phyloP scores from a whole-genome alignment of 2,888 invertebrate species.

The Hecatera dysodea region DNA sequence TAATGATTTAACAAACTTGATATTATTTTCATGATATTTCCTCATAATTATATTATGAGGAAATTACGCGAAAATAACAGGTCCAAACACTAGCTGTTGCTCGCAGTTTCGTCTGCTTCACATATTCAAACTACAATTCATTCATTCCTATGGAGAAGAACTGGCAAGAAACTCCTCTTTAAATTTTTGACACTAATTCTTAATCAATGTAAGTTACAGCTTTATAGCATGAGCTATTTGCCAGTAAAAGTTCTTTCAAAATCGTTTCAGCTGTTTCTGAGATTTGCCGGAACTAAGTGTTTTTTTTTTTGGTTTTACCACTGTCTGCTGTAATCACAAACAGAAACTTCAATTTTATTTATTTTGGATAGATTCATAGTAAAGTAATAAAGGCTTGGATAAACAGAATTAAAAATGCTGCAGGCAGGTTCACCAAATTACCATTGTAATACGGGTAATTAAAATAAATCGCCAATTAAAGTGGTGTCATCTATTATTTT shows the following conservation, averaged over 20 bases:
- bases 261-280: no score
- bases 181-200: no score
- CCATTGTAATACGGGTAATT: slow-evolving; percentile 66
- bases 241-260: no score
- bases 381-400: slow-evolving; percentile 71
- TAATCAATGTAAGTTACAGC: no score
- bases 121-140: no score
- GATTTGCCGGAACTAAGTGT: no score
- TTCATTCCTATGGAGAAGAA: no score
- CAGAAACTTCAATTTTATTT: not conserved
- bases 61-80: no score
- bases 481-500: slow-evolving; percentile 66
- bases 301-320: no score
- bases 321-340: not conserved
- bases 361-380: slow-evolving; percentile 64
- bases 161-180: no score
- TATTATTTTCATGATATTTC: slow-evolving; percentile 49
- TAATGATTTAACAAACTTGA: slow-evolving; percentile 23
- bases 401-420: slow-evolving; percentile 78
- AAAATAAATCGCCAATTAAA: slow-evolving; percentile 73
- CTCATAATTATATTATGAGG: slow-evolving; percentile 74
- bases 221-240: no score
- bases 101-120: no score
- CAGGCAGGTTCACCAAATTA: slow-evolving; percentile 53
- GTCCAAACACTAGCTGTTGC: slow-evolving; percentile 46